Evolutionary conservation across 30 jellyfish, hydroid and myxozoan species (phyloP).

Genomic region (Chrysaora quinquecirrha): DNA sequence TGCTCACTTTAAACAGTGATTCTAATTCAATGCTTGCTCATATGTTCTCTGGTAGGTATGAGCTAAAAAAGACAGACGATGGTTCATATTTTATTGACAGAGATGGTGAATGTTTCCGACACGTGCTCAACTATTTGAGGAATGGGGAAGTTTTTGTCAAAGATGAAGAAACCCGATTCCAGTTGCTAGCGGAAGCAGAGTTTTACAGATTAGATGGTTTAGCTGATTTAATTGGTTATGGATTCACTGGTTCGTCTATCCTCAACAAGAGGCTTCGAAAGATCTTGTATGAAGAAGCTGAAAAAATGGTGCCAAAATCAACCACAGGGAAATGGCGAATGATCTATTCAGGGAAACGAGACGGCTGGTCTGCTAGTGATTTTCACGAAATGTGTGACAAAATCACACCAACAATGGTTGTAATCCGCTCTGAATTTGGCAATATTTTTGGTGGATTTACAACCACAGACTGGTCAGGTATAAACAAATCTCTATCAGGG

Average conservation of each 20-base stretch:
- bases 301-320: not conserved
- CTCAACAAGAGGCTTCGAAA: not conserved
- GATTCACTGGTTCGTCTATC: not conserved
- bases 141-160: not conserved
- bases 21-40: conserved; percentile 16
- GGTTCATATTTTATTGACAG: conserved; percentile 20
- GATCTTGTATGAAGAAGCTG: not conserved
- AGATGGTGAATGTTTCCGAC: conserved; percentile 9
- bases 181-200: not conserved
- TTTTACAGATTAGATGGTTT: not conserved
- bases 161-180: not conserved
- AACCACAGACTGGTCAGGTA: not conserved
- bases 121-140: conserved; percentile 4
- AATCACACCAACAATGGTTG: conserved; percentile 6
- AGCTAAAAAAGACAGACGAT: not conserved
- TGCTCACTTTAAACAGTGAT: not conserved
- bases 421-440: conserved; percentile 9
- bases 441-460: conserved; percentile 27
- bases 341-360: conserved; percentile 4
- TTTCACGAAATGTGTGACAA: conserved; percentile 16
- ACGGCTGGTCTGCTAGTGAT: conserved; percentile 8
- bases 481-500: not conserved
- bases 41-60: conserved; percentile 8
- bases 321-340: not conserved
- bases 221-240: not conserved